Evolutionary conservation across 2,888 invertebrate species (phyloP).

Genomic region (Rhagonycha fulva): DNA sequence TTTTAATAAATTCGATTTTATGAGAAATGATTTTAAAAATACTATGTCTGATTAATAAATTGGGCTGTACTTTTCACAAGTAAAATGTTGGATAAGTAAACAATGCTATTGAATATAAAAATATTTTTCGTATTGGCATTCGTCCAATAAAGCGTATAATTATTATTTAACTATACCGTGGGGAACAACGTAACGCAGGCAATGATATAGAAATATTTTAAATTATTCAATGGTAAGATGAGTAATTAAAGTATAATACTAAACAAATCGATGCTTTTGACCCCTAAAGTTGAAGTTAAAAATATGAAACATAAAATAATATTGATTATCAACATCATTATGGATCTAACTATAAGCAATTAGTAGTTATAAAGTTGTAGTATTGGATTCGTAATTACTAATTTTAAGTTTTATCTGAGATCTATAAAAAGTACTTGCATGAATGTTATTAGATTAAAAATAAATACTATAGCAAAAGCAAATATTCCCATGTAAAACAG

Average conservation of each 20-base stretch:
- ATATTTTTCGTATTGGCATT: constrained; percentile 1
- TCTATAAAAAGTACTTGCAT: background rate
- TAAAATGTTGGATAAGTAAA: background rate
- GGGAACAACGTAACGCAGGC: background rate
- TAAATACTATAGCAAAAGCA: background rate
- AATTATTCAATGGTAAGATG: background rate
- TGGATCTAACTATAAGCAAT: background rate
- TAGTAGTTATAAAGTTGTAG: background rate
- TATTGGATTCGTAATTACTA: background rate
- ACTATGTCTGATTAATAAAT: background rate
- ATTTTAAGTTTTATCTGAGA: background rate
- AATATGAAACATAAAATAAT: background rate
- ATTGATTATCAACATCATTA: background rate
- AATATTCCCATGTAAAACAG: background rate
- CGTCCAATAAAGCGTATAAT: constrained; percentile 6
- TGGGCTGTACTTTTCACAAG: background rate
- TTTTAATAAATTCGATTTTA: constrained; percentile 10
- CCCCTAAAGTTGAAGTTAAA: background rate
- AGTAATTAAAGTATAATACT: background rate
- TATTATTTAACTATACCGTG: background rate
- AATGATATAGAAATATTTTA: background rate
- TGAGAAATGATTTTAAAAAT: background rate
- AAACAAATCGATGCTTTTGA: background rate
- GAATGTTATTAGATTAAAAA: background rate
- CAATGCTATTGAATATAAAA: background rate